phyloP scores from a whole-genome alignment of 2,113 vertebrate species.

The Pycnonotus jocosus region DNA sequence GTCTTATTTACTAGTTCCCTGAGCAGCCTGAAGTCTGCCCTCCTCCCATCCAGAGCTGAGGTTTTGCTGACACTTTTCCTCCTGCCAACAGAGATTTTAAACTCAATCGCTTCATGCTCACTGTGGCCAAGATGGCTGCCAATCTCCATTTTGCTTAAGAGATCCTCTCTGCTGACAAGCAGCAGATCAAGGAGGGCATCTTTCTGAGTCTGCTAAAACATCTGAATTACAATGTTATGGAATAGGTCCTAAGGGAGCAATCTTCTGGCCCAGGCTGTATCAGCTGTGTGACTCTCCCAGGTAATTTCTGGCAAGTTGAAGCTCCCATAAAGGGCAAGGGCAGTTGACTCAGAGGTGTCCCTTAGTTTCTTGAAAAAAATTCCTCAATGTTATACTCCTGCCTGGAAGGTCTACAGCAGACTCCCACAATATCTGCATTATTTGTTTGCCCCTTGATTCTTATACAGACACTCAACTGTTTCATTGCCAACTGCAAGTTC shows the following conservation, averaged over 20 bases:
- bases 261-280: neutral
- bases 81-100: neutral
- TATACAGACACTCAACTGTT: neutral
- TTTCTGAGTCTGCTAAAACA: neutral
- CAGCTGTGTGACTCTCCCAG: neutral
- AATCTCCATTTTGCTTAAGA: neutral
- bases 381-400: rapidly evolving
- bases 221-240: too few species aligned
- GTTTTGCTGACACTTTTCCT: neutral
- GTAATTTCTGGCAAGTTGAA: neutral
- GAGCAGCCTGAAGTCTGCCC: neutral
- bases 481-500: neutral
- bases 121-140: too few species aligned
- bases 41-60: neutral
- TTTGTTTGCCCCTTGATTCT: neutral
- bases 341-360: neutral
- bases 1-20: neutral
- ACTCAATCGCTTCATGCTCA: neutral
- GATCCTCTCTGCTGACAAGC: neutral
- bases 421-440: neutral
- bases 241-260: too few species aligned
- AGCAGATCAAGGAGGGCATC: neutral
- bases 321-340: neutral
- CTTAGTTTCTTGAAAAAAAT: neutral
- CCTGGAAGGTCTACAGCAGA: neutral